Evolutionary conservation across 2,797 vertebrate genomes (phyloP).

Genomic region (Gymnoscopelus microlampas): DNA sequence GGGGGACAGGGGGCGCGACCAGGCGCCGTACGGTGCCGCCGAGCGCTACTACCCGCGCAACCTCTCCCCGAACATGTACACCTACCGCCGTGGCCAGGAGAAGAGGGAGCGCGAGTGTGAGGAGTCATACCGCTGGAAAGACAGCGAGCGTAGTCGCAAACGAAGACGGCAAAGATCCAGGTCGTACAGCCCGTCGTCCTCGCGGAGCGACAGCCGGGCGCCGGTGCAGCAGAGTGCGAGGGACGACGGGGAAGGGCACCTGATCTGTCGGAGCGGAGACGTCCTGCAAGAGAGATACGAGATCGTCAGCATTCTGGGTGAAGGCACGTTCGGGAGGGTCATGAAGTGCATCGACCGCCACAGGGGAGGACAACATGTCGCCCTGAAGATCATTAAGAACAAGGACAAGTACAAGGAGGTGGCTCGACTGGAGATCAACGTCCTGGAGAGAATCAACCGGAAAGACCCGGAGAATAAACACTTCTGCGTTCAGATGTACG

Average conservation of each 20-base stretch:
- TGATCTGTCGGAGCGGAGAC: constrained; percentile 99
- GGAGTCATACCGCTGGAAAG: constrained; percentile 85
- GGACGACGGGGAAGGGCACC: constrained; percentile 99
- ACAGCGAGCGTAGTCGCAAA: constrained; percentile 94
- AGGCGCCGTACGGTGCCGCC: constrained; percentile 77
- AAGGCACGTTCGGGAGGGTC: constrained; percentile 97
- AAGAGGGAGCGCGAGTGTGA: constrained; percentile 82
- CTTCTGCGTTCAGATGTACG: too few relatives aligned
- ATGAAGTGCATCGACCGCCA: constrained; percentile 93
- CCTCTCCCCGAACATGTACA: constrained; percentile 85
- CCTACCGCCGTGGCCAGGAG: constrained; percentile 83
- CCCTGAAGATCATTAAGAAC: constrained; percentile 98
- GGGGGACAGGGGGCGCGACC: constrained; percentile 81
- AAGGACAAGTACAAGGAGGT: constrained; percentile 99
- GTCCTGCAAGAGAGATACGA: constrained; percentile 99
- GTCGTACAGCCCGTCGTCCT: constrained; percentile 97
- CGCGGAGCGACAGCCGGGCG: constrained; percentile 93
- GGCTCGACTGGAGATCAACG: constrained; percentile 96
- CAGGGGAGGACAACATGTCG: constrained; percentile 90
- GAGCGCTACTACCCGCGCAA: constrained; percentile 85
- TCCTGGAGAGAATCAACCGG: constrained; percentile 96
- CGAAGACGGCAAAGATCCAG: constrained; percentile 95
- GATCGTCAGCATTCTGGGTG: constrained; percentile 94
- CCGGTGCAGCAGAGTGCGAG: constrained; percentile 95
- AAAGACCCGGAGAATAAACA: constrained; percentile 95